Evolutionary conservation across 2,113 vertebrate species (phyloP).

Genomic region (Brevimyrus niger): DNA sequence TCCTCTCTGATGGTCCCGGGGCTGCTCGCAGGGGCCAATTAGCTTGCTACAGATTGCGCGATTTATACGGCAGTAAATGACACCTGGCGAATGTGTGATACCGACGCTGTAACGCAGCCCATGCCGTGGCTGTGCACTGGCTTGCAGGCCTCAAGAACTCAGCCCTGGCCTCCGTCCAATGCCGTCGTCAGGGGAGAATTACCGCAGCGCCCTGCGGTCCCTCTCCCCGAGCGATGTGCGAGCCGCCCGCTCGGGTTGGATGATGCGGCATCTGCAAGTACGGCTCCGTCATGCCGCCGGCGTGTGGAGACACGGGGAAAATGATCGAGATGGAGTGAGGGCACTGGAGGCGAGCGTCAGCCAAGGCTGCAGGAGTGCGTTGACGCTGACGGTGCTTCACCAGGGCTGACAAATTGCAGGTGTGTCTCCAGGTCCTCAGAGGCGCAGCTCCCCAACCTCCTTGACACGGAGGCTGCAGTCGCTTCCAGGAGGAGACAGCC

Average conservation of each 20-base stretch:
- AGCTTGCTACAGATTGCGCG: neutral
- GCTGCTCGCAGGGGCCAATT: neutral
- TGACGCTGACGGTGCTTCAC: slow-evolving; percentile 51
- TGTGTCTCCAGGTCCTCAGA: slow-evolving; percentile 55
- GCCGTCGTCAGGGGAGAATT: slow-evolving; percentile 63
- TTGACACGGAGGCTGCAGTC: neutral
- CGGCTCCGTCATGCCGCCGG: slow-evolving; percentile 52
- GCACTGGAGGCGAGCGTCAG: slow-evolving; percentile 28
- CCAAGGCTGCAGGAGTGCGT: slow-evolving; percentile 29
- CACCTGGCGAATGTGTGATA: slow-evolving; percentile 38
- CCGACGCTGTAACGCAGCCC: slow-evolving; percentile 40
- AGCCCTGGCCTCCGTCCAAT: slow-evolving; percentile 58
- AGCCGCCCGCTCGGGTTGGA: slow-evolving; percentile 64
- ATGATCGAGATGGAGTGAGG: slow-evolving; percentile 17
- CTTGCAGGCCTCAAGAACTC: slow-evolving; percentile 63
- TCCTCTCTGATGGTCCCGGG: neutral
- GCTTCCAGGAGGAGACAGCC: neutral
- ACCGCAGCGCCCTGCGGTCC: slow-evolving; percentile 63
- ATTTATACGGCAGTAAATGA: slow-evolving; percentile 44
- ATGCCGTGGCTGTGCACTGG: slow-evolving; percentile 57
- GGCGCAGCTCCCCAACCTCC: slow-evolving; percentile 19
- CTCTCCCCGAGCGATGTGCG: slow-evolving; percentile 54
- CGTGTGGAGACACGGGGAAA: slow-evolving; percentile 22
- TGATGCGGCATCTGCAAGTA: slow-evolving; percentile 65
- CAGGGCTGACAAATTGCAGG: slow-evolving; percentile 64